Evolutionary conservation across 2,888 invertebrate species (phyloP).

Genomic region (Gymnocheta viridis): DNA sequence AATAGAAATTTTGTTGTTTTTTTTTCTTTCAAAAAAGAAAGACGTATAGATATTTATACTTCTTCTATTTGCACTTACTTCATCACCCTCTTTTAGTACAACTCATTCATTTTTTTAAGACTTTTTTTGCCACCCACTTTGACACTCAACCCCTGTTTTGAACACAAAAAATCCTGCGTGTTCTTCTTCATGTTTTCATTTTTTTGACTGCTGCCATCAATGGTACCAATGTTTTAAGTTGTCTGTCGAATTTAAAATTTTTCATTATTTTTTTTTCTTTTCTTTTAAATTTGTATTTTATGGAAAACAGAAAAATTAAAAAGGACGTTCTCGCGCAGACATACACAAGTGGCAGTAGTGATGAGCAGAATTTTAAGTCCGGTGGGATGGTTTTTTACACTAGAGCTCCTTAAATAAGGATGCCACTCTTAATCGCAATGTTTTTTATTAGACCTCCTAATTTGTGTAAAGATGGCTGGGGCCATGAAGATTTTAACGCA

Average conservation of each 20-base stretch:
- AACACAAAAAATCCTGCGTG: conserved; percentile 23
- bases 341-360: background rate
- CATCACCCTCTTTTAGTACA: conserved; percentile 3
- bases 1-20: conserved; percentile 4
- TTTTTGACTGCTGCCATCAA: conserved; percentile 15
- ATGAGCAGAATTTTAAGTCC: background rate
- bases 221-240: conserved; percentile 18
- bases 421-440: no score
- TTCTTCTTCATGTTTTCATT: conserved; percentile 11
- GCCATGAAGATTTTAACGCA: no score
- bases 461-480: no score
- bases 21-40: background rate
- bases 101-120: conserved; percentile 43
- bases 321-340: no score
- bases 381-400: no score
- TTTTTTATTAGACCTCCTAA: no score
- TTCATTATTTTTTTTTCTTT: conserved; percentile 17
- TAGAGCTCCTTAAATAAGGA: no score
- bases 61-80: conserved; percentile 1
- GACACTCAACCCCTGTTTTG: background rate
- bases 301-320: background rate
- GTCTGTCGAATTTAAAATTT: conserved; percentile 33
- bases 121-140: background rate
- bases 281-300: background rate
- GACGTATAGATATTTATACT: conserved; percentile 25